Percentiles rank a stretch among this genome's conserved stretches.
phyloP scores from a whole-genome alignment of 1,140 invertebrate species.

The Lamellibrachia luymesi region DNA sequence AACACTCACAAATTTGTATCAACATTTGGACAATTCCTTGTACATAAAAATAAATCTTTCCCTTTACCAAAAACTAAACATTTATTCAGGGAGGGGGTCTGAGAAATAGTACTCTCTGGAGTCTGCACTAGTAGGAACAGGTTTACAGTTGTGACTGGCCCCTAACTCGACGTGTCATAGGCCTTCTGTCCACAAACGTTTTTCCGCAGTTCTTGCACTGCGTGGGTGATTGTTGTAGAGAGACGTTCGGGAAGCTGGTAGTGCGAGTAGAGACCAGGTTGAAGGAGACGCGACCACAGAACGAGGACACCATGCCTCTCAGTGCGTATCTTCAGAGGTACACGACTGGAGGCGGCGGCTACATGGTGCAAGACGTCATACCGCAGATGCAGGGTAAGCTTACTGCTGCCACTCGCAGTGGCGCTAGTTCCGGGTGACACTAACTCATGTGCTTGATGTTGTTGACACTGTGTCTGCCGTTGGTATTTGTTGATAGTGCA shows the following conservation, averaged over 20 bases:
- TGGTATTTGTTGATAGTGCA: too few relatives aligned
- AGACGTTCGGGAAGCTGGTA: neutral
- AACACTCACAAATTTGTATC: too few relatives aligned
- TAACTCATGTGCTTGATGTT: neutral
- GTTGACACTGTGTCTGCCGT: neutral
- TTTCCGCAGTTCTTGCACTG: neutral
- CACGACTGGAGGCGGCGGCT: neutral
- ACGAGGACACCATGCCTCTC: neutral
- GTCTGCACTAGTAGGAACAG: too few relatives aligned
- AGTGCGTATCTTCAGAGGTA: neutral
- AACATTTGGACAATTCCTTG: too few relatives aligned
- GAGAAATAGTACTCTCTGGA: too few relatives aligned
- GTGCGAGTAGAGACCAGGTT: neutral
- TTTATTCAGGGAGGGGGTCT: too few relatives aligned
- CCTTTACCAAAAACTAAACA: too few relatives aligned
- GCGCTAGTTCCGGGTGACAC: neutral
- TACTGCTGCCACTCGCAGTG: neutral
- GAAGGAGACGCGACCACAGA: slow-evolving; percentile 13
- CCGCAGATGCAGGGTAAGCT: neutral
- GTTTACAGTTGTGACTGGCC: too few relatives aligned
- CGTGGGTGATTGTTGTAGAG: neutral
- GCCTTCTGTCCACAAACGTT: too few relatives aligned
- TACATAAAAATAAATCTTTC: too few relatives aligned
- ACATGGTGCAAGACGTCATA: slow-evolving; percentile 16
- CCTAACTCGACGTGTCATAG: too few relatives aligned